Base-by-base conservation (phyloP, 2,113 vertebrate species). In the Stercorarius parasiticus region DNA sequence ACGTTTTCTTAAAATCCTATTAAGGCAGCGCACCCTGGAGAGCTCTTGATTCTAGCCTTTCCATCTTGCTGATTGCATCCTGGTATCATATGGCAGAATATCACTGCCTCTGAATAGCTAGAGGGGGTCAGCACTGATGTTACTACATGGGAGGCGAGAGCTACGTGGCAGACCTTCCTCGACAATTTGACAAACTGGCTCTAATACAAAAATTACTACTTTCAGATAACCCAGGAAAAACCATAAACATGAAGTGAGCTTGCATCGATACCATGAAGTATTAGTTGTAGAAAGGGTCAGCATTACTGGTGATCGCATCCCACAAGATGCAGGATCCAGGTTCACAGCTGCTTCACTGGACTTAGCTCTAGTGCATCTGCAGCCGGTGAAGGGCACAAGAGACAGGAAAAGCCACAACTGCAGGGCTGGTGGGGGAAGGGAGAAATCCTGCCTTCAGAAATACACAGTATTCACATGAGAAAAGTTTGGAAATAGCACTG, bases 161-260 rank as follows among this genome's bases (percentile, higher is more conserved):
- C 62, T 91, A 45, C 8, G 5, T 70, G 65, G 77, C 64, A 96
- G 50, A 74, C 59, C 85, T 61, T 67, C 70, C 90, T 30, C 38
- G 58, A 90, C 89, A 96, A 91, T 95, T 83, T 94, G 74, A 76
- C 49, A 82, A 90, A 91, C 55, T 88, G 71, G 56, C 56, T 80
- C 52, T 71, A 93, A 95, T 81, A 91, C 20, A 94, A 92, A 96
- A 97, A 97, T 92, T 32, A 86, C 85, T 88, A 34, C 77, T 95
- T 83, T 86, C 47, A 90, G 83, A 62, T 76, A 96, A 73, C 70
- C 67, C 70, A 53, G 62, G 67, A 94, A 59, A 59, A 87, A 64
- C 47, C 80, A 87, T 25, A 81, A 85, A 26, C 26, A 43, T 26
- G 26, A 84, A 87, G 19, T 8, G 88, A 86, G 64, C 40, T 50